A percentile compares a stretch with the other conserved stretches of the same genome.
These are phyloP conservation scores for Urocyon cinereoargenteus DNA, from an alignment of 2,797 vertebrate species.

Conservation along the genomic window DNA sequence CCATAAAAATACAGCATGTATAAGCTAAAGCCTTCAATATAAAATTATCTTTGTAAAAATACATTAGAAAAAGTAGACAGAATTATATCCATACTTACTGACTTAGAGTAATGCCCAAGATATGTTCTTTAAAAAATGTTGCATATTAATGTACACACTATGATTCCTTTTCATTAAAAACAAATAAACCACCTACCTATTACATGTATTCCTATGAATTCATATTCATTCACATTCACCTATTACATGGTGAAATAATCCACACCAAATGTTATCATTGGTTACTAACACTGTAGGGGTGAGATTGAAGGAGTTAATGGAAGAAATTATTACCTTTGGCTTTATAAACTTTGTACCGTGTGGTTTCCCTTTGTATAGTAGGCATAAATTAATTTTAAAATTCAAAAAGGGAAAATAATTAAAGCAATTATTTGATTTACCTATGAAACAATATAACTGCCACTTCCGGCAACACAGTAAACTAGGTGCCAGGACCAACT, in stretches of 20 bases:
- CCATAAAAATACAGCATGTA: not conserved
- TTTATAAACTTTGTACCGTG: not conserved
- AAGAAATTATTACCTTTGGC: not conserved
- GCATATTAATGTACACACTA: not conserved
- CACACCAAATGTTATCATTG: not conserved
- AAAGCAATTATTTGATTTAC: not conserved
- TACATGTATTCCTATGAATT: not conserved
- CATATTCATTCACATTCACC: not conserved
- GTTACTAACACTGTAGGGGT: not conserved
- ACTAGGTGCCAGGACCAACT: not conserved
- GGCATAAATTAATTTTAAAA: not conserved
- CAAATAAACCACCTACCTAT: not conserved
- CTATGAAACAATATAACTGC: not conserved
- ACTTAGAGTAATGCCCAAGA: not conserved
- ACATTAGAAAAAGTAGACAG: conserved; percentile 40
- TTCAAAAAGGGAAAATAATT: not conserved
- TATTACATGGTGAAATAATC: not conserved
- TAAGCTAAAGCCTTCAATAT: conserved; percentile 32
- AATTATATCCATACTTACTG: not conserved
- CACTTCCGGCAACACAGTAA: not conserved
- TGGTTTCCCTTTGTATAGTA: not conserved
- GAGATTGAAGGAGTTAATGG: not conserved
- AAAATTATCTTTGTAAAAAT: conserved; percentile 48
- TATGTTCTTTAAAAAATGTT: not conserved
- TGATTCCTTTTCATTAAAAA: conserved; percentile 1